Evolutionary conservation across 2,113 vertebrate genomes (phyloP).

Genomic region (Oryzias javanicus): DNA sequence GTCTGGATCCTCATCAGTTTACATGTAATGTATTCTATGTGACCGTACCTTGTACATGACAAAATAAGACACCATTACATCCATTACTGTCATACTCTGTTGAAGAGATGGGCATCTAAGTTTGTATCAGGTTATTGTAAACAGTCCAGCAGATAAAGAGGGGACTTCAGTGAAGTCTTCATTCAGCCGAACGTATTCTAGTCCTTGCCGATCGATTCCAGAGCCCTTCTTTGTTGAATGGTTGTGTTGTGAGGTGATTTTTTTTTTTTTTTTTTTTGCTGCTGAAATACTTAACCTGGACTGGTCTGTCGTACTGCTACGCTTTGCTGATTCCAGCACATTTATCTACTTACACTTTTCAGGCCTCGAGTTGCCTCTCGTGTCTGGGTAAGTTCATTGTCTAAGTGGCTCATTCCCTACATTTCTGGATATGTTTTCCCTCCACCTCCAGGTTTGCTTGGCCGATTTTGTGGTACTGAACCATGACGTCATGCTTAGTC

Average conservation of each 20-base stretch:
- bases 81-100: neutral
- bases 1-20: constrained; percentile 10
- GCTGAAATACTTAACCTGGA: constrained; percentile 6
- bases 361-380: constrained; percentile 1
- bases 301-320: constrained; percentile 3
- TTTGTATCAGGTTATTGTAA: constrained; percentile 17
- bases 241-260: constrained; percentile 7
- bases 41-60: neutral
- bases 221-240: constrained; percentile 9
- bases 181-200: constrained; percentile 10
- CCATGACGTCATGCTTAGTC: neutral
- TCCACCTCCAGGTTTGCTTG: constrained; percentile 1
- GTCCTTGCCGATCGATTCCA: constrained; percentile 21
- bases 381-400: constrained; percentile 7
- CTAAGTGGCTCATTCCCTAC: constrained; percentile 5
- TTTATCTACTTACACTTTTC: constrained; percentile 14
- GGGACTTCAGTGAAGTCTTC: neutral
- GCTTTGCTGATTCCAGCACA: constrained; percentile 10
- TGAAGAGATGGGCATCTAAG: neutral
- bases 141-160: neutral
- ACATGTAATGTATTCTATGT: constrained; percentile 4
- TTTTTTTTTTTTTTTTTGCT: constrained; percentile 13
- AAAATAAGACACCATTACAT: constrained; percentile 4
- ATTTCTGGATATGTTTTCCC: constrained; percentile 20
- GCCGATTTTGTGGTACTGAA: constrained; percentile 6